Evolutionary conservation across 1,140 invertebrate species (phyloP), one percentile per base, ranked within the genome.

Genomic region (Trichomalopsis sarcophagae): DNA sequence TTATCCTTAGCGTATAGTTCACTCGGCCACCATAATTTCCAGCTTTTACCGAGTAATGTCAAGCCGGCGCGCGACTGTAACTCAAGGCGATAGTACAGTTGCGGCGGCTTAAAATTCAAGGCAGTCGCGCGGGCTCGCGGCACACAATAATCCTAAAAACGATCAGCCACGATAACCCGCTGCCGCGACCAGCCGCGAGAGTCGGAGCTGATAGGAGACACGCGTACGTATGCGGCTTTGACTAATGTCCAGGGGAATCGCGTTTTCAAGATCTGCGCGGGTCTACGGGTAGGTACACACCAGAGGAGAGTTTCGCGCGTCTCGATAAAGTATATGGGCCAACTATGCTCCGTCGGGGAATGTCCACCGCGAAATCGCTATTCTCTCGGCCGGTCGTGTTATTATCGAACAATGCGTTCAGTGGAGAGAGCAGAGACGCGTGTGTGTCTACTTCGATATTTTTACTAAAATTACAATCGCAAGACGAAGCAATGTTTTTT

Each of bases 331-430:
- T 83, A 55, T 17, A 77, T 33, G 21, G 23, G 62, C 73, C 27
- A 4, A 1, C 9, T 7, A n/a, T n/a, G 17, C 33, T n/a, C n/a
- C 62, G 91, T 91, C 91, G 91, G 91, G 87, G 91, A 92, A 92
- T 92, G 91, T 89, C 87, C 87, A 75, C 85, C 86, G 85, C 89
- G 89, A 89, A 89, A 90, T 91, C 88, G 87, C 83, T 62, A 62
- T 21, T 62, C 55, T 55, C 50, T 55, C 50, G 44, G 44, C 62
- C 74, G 84, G 50, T 50, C 77, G n/a, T 23, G 76, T 23, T 33
- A 87, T 88, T 91, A 91, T 91, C 90, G 88, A 89, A 91, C 90
- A 91, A 91, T 91, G 88, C 87, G 77, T 87, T 68, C 75, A 84
- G 73, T 44, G 84, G 62, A 74, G 69, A 74, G 81, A 71, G 75